A percentile compares a stretch with the other conserved stretches of the same genome.
Evolutionary conservation across 2,888 invertebrate species (phyloP).

Genomic region (Patella depressa): DNA sequence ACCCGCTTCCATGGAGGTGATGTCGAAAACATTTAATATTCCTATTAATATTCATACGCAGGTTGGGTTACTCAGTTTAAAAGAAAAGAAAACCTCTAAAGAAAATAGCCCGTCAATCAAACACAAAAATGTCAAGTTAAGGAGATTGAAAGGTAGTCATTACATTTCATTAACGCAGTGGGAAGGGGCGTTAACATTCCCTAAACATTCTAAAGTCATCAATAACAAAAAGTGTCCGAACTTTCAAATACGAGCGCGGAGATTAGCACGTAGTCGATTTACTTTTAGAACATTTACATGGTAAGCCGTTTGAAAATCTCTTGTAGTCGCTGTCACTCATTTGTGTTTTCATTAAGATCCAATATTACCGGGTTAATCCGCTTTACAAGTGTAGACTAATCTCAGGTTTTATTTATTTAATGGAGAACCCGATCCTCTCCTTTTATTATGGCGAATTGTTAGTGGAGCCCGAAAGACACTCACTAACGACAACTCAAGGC

Average conservation of each 20-base stretch:
- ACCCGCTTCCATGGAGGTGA: no score
- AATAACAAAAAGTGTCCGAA: not conserved
- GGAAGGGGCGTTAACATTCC: not conserved
- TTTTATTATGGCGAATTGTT: not conserved
- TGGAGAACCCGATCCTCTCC: not conserved
- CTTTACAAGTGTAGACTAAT: constrained; percentile 1
- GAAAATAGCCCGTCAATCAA: not conserved
- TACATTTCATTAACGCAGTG: not conserved
- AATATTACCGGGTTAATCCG: not conserved
- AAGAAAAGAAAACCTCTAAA: not conserved
- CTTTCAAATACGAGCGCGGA: not conserved
- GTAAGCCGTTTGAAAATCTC: not conserved
- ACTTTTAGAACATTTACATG: not conserved
- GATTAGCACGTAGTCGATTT: constrained; percentile 5
- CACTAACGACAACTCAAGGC: not conserved
- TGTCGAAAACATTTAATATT: no score
- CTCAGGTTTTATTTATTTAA: not conserved
- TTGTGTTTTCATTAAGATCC: not conserved
- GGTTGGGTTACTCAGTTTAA: not conserved
- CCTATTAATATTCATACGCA: constrained; percentile 3
- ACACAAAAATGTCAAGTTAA: not conserved
- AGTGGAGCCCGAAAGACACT: not conserved
- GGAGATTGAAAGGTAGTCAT: constrained; percentile 1
- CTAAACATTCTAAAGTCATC: not conserved
- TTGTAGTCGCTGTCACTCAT: not conserved